Base-by-base conservation (phyloP, 1,140 invertebrate species). In the Diorhabda elongata region DNA sequence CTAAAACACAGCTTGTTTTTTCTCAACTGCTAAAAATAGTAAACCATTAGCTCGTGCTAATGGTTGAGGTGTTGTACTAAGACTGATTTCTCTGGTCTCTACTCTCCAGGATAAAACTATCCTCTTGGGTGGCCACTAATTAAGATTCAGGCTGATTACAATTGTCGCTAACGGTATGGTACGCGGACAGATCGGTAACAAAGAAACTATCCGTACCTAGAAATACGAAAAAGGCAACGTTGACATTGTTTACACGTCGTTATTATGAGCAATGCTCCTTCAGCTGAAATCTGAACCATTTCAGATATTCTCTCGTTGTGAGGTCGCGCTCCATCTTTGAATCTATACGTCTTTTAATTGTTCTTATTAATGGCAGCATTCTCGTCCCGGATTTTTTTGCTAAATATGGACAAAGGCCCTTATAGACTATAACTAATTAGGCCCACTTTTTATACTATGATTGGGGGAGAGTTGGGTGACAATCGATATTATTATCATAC, bases 121-220 rank as follows among this genome's bases (percentile, higher is more conserved):
- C 69, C 77, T 79, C 74, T 66, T 77, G 77, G 77, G 77, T 79
- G 77, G 77, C 72, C 77, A 76, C 76, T 79, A 79, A 79, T 79
- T 79, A 79, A 79, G 77, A 78, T 78, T 78, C 77, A 76, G 74
- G 64, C 73, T 78, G 78, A 79, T 79, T 79, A 74, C 78, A 78
- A 79, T 78, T 78, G 77, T 77, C 71, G 75, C 73, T 78, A 77
- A 76, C 76, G 76, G 76, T 79, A 79, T 72, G 76, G 73, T 74
- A 78, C 75, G 72, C 76, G 69, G 70, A 66, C 61, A 64, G 71
- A 75, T 69, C 67, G 69, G 65, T 72, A 71, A 76, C 76, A 77
- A 77, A 75, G 74, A 75, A 75, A 71, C 75, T 74, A 74, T 74
- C 70, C 71, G 73, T 79, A 79, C 76, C 72, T 76, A 79, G 78